A percentile compares a stretch with the other conserved stretches of the same genome.
These are phyloP conservation scores for Calidris pygmaea DNA, from an alignment of 2,113 vertebrate genomes.

Conservation along the genomic window DNA sequence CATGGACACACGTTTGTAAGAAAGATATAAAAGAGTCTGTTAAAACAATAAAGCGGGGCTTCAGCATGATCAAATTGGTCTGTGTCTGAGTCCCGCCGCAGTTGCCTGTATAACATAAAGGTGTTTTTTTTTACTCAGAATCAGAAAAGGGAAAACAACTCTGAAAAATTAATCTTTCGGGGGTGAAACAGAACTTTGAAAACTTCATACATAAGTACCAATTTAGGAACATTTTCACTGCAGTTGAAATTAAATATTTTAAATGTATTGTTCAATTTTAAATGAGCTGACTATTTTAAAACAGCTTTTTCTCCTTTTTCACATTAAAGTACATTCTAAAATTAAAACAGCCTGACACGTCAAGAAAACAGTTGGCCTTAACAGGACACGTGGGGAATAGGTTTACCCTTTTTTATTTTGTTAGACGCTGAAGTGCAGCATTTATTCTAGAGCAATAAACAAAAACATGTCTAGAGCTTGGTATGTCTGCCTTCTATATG, in stretches of 20 bases:
- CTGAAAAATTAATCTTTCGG: background rate
- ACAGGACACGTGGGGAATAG: fast-evolving
- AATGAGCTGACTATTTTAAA: background rate
- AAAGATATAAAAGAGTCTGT: too few relatives aligned
- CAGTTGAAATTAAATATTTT: background rate
- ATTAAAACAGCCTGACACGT: background rate
- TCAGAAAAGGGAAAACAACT: background rate
- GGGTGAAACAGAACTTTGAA: background rate
- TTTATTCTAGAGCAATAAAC: background rate
- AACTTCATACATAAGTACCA: background rate
- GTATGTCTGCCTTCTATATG: background rate
- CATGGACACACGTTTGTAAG: too few relatives aligned
- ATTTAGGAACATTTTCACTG: background rate
- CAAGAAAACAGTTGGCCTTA: background rate
- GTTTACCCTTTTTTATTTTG: background rate
- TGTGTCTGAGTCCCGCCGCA: too few relatives aligned
- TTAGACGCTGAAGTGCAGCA: background rate
- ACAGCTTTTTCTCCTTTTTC: background rate
- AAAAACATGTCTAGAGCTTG: background rate
- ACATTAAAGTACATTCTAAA: background rate
- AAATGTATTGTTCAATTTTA: background rate
- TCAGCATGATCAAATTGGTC: too few relatives aligned
- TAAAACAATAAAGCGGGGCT: too few relatives aligned
- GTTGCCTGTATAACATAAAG: background rate
- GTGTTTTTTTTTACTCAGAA: background rate